Evolutionary conservation across 35 echinoderm and acorn worm species (phyloP), one percentile per base, ranked within the genome.

Genomic region (Lytechinus pictus): DNA sequence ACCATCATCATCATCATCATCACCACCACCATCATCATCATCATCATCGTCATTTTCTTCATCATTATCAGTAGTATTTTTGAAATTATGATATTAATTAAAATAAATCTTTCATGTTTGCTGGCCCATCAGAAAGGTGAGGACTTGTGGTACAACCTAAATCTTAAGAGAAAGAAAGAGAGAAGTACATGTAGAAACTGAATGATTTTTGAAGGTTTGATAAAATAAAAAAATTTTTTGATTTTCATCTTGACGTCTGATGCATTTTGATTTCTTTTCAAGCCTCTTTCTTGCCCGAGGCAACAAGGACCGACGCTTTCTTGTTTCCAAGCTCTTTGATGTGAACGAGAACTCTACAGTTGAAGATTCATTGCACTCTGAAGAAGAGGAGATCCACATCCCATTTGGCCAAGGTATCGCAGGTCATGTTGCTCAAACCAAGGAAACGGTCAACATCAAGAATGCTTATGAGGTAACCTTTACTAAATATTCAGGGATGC

Each of bases 381-480:
- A 97, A 52, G 95, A 87, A 71, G 98, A 98, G 24, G 97, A 98
- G 93, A 99, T 98, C 89, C 94, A 95, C 86, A 98, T 98, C 86
- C 97, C 98, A 52, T 98, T 98, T 94, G 98, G 97, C 56, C 95
- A 97, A 86, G 98, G 98, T 71, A 99, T 99, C 89, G 98, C 97
- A 29, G 98, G 98, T 52, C 96, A 99, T 66, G 98, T 99, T 1
- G 98, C 98, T 44, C 96, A 95, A 92, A 96, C 95, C 61, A 98
- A 99, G 96, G 98, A 99, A 86, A 97, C 97, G 4, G 95, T 99
- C 95, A 99, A 99, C 95, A 99, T 98, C 53, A 98, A 99, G 92
- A 98, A 99, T 99, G 98, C 98, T 92, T 99, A 99, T 96, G 98
- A 99, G 98, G 98, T 99, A 94, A 95, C 54, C n/a, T 12, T 44